Percentiles rank a stretch among this genome's conserved stretches.
Evolutionary conservation across 1,140 invertebrate genomes (phyloP).

Genomic region (Leptoteleia sp.): DNA sequence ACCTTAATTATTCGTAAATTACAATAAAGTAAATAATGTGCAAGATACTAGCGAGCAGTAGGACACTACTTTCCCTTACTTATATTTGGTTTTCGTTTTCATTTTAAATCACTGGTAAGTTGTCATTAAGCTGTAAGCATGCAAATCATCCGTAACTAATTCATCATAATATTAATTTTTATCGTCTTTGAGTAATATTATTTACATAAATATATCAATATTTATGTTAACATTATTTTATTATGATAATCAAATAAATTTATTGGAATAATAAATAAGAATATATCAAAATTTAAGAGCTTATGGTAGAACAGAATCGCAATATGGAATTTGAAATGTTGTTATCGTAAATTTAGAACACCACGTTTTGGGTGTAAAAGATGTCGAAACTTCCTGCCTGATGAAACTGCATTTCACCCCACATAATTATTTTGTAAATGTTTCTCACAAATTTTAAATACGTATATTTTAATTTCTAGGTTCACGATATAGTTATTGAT

Average conservation of each 20-base stretch:
- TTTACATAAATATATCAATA: too few species aligned
- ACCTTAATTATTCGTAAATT: too few species aligned
- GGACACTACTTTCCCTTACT: not conserved
- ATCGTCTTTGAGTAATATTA: too few species aligned
- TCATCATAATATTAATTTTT: not conserved
- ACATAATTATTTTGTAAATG: slow-evolving; percentile 10
- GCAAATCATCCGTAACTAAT: too few species aligned
- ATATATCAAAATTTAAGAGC: too few species aligned
- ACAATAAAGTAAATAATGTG: too few species aligned
- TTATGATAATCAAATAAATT: too few species aligned
- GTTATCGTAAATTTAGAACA: slow-evolving; percentile 17
- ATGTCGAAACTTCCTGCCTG: slow-evolving; percentile 31
- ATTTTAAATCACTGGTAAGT: too few species aligned
- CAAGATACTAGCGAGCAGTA: too few species aligned
- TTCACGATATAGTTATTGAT: slow-evolving; percentile 20
- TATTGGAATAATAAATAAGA: too few species aligned
- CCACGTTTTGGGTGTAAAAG: slow-evolving; percentile 9
- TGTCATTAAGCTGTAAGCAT: too few species aligned
- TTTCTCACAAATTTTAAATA: slow-evolving; percentile 17
- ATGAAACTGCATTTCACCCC: slow-evolving; percentile 26
- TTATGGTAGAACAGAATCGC: slow-evolving; percentile 2
- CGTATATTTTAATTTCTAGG: slow-evolving; percentile 5
- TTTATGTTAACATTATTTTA: too few species aligned
- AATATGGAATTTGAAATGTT: slow-evolving; percentile 7
- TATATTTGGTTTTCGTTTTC: not conserved